phyloP scores from a whole-genome alignment of 2,113 vertebrate species.

The Alligator mississippiensis region DNA sequence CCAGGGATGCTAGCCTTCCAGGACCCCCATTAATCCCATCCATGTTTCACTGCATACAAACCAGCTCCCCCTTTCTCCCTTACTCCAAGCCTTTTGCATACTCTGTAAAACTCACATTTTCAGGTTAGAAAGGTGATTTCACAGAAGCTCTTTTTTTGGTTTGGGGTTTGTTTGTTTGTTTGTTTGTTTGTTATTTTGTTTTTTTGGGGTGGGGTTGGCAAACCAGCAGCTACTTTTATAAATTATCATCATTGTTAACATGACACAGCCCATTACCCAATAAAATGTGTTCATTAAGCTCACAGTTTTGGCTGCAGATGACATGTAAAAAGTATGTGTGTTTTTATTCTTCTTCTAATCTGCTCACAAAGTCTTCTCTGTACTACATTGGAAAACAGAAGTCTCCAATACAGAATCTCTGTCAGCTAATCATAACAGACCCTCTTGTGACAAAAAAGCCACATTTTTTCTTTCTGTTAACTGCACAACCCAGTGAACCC shows the following conservation, averaged over 20 bases:
- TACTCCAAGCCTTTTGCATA: not conserved
- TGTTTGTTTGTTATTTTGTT: too few relatives aligned
- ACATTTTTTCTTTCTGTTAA: not conserved
- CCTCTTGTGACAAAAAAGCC: not conserved
- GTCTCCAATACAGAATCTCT: not conserved
- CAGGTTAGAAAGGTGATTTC: not conserved
- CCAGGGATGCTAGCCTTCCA: not conserved
- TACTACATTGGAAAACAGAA: not conserved
- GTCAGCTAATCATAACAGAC: not conserved
- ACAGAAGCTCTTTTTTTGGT: not conserved
- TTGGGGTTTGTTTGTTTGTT: too few relatives aligned
- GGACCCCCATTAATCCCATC: not conserved
- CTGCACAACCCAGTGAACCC: not conserved
- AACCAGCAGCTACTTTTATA: not conserved
- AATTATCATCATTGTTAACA: not conserved
- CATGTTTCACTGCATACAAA: not conserved
- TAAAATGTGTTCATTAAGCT: not conserved
- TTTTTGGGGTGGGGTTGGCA: not conserved
- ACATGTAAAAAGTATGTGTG: not conserved
- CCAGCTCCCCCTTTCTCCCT: too few relatives aligned
- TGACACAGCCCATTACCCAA: not conserved
- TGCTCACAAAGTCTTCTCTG: not conserved
- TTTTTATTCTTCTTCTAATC: not conserved
- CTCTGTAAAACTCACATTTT: not conserved
- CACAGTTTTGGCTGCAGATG: not conserved